These are phyloP conservation scores for Scomber scombrus DNA, from an alignment of 2,113 vertebrate species.

Conservation along the genomic window DNA sequence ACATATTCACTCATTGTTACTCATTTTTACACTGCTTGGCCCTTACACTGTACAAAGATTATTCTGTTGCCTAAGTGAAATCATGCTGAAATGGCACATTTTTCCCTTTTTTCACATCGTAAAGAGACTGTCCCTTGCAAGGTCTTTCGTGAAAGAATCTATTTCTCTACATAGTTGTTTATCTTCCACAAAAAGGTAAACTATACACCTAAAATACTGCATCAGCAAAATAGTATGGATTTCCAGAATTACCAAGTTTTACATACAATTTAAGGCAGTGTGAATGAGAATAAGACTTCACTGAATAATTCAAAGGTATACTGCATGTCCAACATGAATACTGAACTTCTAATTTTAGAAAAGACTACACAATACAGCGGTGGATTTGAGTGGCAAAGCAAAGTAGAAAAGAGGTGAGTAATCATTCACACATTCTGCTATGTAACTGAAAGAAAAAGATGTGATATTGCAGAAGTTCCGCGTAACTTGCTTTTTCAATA, in stretches of 20 bases:
- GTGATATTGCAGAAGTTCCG: slow-evolving; percentile 3
- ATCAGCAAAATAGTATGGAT: not conserved
- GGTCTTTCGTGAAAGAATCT: not conserved
- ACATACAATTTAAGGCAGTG: not conserved
- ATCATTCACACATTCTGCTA: not conserved
- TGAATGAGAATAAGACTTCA: not conserved
- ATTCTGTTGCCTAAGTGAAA: not conserved
- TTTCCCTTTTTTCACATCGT: not conserved
- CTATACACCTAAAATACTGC: not conserved
- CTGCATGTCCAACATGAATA: not conserved
- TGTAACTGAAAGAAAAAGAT: not conserved
- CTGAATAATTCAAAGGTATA: slow-evolving; percentile 22
- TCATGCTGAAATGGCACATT: slow-evolving; percentile 20
- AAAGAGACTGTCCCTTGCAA: not conserved
- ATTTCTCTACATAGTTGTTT: not conserved
- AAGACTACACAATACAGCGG: not conserved
- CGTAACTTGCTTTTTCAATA: slow-evolving; percentile 7
- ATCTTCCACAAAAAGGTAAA: not conserved
- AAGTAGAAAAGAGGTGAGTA: not conserved
- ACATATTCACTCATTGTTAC: not conserved
- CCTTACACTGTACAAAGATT: not conserved
- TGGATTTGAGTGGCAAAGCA: not conserved
- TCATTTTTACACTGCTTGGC: not conserved
- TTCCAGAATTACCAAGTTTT: not conserved
- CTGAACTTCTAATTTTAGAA: not conserved